Conservation (phyloP, 2,797 vertebrate species). For the Pseudochirops corinnae region DNA sequence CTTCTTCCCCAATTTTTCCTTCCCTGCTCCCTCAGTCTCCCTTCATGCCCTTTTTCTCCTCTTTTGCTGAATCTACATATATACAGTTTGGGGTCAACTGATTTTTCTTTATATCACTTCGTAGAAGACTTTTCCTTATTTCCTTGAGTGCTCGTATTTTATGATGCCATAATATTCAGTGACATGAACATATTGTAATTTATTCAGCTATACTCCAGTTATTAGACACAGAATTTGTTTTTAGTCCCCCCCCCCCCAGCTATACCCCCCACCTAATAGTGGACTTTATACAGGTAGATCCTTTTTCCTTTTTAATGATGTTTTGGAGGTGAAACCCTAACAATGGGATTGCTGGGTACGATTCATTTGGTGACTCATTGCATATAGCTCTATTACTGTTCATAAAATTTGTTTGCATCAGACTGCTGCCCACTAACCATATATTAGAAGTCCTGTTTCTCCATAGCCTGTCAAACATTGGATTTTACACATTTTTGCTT, state of each 20-base stretch:
- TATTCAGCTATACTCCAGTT: neutral
- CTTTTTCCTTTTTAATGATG: neutral
- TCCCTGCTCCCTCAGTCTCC: neutral
- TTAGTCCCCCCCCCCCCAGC: neutral
- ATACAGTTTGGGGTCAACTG: neutral
- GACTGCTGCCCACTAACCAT: neutral
- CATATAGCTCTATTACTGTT: neutral
- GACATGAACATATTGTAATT: neutral
- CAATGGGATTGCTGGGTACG: neutral
- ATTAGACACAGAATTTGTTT: neutral
- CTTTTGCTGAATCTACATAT: neutral
- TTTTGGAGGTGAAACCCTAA: neutral
- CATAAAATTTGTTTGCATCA: constrained; percentile 11
- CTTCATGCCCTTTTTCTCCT: neutral
- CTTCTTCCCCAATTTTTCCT: neutral
- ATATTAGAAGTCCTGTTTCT: constrained; percentile 5
- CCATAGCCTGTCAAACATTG: neutral
- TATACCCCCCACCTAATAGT: no score
- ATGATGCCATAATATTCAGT: neutral
- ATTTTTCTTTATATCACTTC: neutral
- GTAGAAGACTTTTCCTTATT: neutral
- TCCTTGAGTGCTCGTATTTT: neutral
- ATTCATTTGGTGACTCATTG: neutral
- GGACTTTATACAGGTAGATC: neutral
- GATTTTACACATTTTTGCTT: constrained; percentile 1